Evolutionary conservation across 2,797 vertebrate species (phyloP).

Genomic region (Tympanoctomys barrerae): DNA sequence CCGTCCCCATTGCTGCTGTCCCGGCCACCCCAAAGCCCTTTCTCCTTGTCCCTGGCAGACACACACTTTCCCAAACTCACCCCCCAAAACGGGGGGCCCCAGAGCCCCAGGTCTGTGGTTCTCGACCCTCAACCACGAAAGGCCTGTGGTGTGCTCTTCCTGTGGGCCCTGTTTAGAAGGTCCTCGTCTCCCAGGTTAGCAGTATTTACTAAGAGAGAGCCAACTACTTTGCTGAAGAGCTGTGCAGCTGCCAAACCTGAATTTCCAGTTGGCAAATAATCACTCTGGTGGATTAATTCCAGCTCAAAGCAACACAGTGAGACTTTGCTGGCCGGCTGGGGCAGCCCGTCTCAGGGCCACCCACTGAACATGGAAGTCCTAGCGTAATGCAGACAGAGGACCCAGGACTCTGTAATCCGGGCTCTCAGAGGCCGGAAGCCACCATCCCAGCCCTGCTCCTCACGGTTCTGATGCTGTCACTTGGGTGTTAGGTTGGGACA

Average conservation of each 20-base stretch:
- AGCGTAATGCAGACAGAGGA: not conserved
- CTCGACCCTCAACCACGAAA: not conserved
- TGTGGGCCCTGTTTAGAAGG: not conserved
- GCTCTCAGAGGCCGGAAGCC: not conserved
- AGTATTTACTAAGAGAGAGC: constrained; percentile 36
- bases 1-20: not conserved
- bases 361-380: not conserved
- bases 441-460: not conserved
- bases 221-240: constrained; percentile 28
- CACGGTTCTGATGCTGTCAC: not conserved
- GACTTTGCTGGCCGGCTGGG: not conserved
- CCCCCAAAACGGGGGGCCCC: not conserved
- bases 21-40: not conserved
- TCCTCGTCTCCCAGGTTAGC: not conserved
- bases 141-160: not conserved
- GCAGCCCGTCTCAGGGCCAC: not conserved
- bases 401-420: not conserved
- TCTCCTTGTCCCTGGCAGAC: not conserved
- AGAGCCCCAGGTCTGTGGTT: not conserved
- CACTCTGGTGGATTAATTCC: not conserved
- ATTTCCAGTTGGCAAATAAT: not conserved
- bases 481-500: not conserved
- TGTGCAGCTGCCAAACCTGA: not conserved
- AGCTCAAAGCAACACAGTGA: constrained; percentile 17
- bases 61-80: not conserved